phyloP scores from a whole-genome alignment of 2,888 invertebrate genomes.

The Andrena chrysosceles region DNA sequence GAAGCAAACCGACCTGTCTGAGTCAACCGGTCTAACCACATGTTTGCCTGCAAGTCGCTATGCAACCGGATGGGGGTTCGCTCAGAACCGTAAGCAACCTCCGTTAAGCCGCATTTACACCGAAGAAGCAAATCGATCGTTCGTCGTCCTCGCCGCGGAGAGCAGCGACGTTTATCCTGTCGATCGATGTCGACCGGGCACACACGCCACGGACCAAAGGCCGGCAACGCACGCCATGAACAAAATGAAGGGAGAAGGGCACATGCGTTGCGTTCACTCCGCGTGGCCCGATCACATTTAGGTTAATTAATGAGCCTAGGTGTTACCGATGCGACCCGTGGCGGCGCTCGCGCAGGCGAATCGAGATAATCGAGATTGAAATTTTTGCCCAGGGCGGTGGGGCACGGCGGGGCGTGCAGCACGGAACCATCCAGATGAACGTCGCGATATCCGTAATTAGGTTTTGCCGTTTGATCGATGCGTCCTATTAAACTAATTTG shows the following conservation, averaged over 20 bases:
- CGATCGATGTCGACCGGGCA: constrained; percentile 48
- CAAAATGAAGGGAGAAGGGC: constrained; percentile 16
- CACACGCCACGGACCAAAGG: no score
- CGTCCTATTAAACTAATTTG: constrained; percentile 47
- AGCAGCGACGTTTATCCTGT: constrained; percentile 58
- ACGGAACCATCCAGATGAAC: constrained; percentile 2
- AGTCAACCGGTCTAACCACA: constrained; percentile 82
- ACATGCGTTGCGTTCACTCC: constrained; percentile 13
- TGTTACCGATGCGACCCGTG: constrained; percentile 7
- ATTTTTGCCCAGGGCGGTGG: constrained; percentile 20
- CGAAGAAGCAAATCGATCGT: constrained; percentile 72
- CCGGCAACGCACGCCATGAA: constrained; percentile 23
- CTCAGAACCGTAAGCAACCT: constrained; percentile 74
- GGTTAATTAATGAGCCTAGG: constrained; percentile 43
- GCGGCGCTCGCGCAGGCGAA: not conserved
- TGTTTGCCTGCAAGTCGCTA: constrained; percentile 78
- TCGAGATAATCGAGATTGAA: constrained; percentile 43
- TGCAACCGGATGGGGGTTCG: constrained; percentile 73
- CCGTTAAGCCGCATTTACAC: constrained; percentile 77
- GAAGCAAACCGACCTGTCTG: constrained; percentile 73
- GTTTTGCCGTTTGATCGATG: constrained; percentile 52
- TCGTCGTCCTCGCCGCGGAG: constrained; percentile 35
- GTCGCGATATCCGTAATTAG: constrained; percentile 45
- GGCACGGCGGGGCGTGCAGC: not conserved
- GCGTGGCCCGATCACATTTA: constrained; percentile 24